These are phyloP conservation scores for Cryptus viduatorius DNA, from an alignment of 2,888 invertebrate genomes.

Conservation along the genomic window DNA sequence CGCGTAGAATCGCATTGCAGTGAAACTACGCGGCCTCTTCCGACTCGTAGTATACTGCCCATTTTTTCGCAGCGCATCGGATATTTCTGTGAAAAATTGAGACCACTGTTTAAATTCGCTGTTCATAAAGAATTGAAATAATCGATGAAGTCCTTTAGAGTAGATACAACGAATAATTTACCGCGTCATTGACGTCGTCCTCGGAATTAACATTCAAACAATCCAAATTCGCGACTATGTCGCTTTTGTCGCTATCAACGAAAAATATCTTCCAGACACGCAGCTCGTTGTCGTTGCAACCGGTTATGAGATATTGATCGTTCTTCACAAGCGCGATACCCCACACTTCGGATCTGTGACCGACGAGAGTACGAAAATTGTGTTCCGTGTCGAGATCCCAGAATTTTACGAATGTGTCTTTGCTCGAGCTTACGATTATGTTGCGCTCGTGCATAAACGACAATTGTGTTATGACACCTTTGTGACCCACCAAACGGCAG, in stretches of 20 bases:
- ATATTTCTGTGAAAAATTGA: constrained; percentile 84
- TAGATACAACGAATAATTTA: constrained; percentile 77
- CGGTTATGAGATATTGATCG: constrained; percentile 94
- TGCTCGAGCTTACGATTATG: constrained; percentile 93
- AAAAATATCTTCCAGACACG: constrained; percentile 93
- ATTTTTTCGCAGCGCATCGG: constrained; percentile 91
- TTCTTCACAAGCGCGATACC: constrained; percentile 92
- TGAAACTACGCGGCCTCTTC: constrained; percentile 92
- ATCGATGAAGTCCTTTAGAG: neutral
- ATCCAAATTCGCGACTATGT: constrained; percentile 84
- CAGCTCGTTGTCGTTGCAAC: constrained; percentile 93
- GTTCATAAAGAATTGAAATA: constrained; percentile 9
- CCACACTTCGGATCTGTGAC: constrained; percentile 96
- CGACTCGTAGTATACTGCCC: constrained; percentile 92
- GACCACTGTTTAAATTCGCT: neutral
- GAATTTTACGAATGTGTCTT: constrained; percentile 97
- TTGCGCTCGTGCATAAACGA: constrained; percentile 90
- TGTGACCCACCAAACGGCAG: constrained; percentile 96
- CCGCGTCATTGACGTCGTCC: constrained; percentile 87
- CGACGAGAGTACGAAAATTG: constrained; percentile 97
- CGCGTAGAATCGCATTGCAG: constrained; percentile 91
- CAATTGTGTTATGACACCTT: constrained; percentile 94
- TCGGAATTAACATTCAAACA: constrained; percentile 86
- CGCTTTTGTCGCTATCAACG: constrained; percentile 85
- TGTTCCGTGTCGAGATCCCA: constrained; percentile 98